Evolutionary conservation across 1,140 invertebrate genomes (phyloP).

Genomic region (Manduca sexta): DNA sequence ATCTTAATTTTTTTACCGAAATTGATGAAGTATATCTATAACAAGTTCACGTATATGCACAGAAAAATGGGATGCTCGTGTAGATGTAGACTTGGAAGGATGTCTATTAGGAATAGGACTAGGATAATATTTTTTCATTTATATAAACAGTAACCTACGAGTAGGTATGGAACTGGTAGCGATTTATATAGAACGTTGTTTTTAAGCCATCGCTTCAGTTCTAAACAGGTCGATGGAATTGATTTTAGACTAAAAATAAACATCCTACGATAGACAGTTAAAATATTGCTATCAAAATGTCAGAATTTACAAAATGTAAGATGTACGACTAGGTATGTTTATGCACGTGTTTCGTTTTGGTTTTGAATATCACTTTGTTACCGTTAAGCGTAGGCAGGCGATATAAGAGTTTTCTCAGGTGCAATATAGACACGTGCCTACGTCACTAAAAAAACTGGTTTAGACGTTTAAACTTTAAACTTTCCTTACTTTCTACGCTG

Average conservation of each 20-base stretch:
- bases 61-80: too few species aligned
- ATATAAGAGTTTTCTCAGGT: background rate
- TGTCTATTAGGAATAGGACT: too few species aligned
- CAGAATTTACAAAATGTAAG: conserved; percentile 6
- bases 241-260: conserved; percentile 8
- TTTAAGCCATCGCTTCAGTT: background rate
- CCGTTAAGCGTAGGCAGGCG: background rate
- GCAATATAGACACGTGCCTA: background rate
- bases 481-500: background rate
- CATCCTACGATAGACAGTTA: conserved; percentile 4
- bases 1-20: too few species aligned
- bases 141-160: too few species aligned
- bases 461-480: too few species aligned
- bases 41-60: too few species aligned
- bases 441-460: background rate
- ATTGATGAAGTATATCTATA: too few species aligned
- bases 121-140: too few species aligned
- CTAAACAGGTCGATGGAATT: conserved; percentile 2
- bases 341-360: background rate
- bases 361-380: background rate
- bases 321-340: background rate
- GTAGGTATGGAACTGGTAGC: too few species aligned
- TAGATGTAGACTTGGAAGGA: too few species aligned
- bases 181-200: too few species aligned
- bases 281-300: conserved; percentile 10